These are phyloP conservation scores for Pseudomugil gertrudae DNA, from an alignment of 2,797 vertebrate genomes.

Conservation along the genomic window DNA sequence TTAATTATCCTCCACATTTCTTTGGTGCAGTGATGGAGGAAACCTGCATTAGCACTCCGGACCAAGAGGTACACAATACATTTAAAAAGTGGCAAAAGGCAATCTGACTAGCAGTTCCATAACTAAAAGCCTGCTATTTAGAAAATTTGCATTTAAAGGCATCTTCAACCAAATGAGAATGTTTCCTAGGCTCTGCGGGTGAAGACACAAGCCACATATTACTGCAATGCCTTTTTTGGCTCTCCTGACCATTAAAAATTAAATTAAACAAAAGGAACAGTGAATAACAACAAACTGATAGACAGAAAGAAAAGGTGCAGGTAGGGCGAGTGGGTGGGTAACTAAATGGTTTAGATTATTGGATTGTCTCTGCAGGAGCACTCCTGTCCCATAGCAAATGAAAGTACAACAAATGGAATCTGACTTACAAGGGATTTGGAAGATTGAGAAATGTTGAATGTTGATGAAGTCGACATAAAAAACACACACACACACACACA, in stretches of 20 bases:
- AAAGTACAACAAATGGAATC: slow-evolving; percentile 26
- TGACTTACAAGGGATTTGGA: slow-evolving; percentile 15
- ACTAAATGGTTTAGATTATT: slow-evolving; percentile 8
- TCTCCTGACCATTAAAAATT: slow-evolving; percentile 12
- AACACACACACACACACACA: slow-evolving; percentile 19
- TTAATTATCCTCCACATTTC: slow-evolving; percentile 35
- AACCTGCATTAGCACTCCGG: slow-evolving; percentile 25
- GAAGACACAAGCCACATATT: slow-evolving; percentile 21
- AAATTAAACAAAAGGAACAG: slow-evolving; percentile 4
- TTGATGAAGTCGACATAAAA: slow-evolving; percentile 21
- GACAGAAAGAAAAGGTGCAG: not conserved
- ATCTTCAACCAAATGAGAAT: not conserved
- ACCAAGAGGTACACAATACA: slow-evolving; percentile 12
- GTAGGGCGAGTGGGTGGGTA: not conserved
- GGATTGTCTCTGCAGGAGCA: slow-evolving; percentile 10
- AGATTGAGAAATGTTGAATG: slow-evolving; percentile 34
- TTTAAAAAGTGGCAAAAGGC: slow-evolving; percentile 14
- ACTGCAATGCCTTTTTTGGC: not conserved
- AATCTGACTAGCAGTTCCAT: not conserved
- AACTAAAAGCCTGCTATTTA: slow-evolving; percentile 1
- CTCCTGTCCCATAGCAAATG: slow-evolving; percentile 6
- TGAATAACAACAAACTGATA: slow-evolving; percentile 12
- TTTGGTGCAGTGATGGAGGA: slow-evolving; percentile 43
- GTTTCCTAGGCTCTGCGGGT: not conserved
- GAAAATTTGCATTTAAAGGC: slow-evolving; percentile 8